A percentile compares a stretch with the other conserved stretches of the same genome.
These are phyloP conservation scores for Diplosoma virens DNA, from an alignment of 23 tunicate species.

Conservation along the genomic window DNA sequence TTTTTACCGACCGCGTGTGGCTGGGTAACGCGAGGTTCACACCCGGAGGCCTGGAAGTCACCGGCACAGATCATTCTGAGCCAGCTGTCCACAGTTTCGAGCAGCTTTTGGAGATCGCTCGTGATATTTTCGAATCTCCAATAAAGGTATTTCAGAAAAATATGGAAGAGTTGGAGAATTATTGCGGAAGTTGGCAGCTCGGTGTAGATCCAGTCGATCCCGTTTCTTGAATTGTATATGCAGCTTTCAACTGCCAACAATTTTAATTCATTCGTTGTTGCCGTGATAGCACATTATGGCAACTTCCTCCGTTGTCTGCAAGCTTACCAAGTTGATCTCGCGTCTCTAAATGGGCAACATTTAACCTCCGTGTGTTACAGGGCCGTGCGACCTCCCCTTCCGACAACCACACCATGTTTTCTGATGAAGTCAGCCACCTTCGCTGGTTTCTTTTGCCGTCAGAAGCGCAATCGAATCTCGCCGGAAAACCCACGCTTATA, in stretches of 20 bases:
- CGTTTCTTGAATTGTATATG: too few relatives aligned
- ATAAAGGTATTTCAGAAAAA: constrained; percentile 39
- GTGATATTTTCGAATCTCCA: constrained; percentile 34
- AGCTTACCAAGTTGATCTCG: too few relatives aligned
- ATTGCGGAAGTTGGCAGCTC: too few relatives aligned
- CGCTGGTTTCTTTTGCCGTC: constrained; percentile 96
- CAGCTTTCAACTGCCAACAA: too few relatives aligned
- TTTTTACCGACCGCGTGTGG: constrained; percentile 78
- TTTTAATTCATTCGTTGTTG: too few relatives aligned
- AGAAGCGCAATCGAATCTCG: constrained; percentile 58
- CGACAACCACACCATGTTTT: constrained; percentile 50
- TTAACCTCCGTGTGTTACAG: background rate
- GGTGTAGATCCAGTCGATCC: too few relatives aligned
- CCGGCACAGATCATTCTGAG: background rate
- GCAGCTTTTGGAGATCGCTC: constrained; percentile 52
- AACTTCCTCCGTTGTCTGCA: too few relatives aligned
- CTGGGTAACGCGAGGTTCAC: constrained; percentile 73
- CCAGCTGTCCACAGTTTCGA: constrained; percentile 3
- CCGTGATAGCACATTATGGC: too few relatives aligned
- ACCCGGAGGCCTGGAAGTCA: constrained; percentile 30
- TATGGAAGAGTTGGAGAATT: too few relatives aligned
- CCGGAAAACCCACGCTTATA: background rate
- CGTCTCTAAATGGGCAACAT: too few relatives aligned
- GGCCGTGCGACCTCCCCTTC: background rate
- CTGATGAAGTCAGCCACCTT: constrained; percentile 36